Conservation (phyloP, 2,113 vertebrate genomes). For the Eurystomus gularis region DNA sequence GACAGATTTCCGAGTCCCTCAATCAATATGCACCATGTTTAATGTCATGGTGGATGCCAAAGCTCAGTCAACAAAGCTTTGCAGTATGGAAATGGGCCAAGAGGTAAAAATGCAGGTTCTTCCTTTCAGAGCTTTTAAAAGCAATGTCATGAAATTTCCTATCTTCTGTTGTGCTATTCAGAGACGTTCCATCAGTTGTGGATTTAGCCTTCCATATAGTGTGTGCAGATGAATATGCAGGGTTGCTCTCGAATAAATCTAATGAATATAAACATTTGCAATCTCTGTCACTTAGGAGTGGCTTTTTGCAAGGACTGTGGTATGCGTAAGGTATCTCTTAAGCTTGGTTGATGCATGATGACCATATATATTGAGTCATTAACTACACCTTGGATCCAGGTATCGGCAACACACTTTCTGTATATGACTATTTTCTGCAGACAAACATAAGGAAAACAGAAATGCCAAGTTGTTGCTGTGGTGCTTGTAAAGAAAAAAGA, state of each 20-base stretch:
- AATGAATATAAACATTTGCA: conserved; percentile 35
- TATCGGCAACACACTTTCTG: background rate
- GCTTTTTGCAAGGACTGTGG: conserved; percentile 45
- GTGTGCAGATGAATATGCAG: conserved; percentile 49
- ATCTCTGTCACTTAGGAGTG: conserved; percentile 46
- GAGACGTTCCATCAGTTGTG: conserved; percentile 51
- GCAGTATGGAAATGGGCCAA: conserved; percentile 97
- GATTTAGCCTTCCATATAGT: conserved; percentile 39
- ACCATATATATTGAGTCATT: conserved; percentile 57
- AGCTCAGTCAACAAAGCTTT: conserved; percentile 96
- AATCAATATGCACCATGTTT: conserved; percentile 99
- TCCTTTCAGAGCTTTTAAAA: conserved; percentile 54
- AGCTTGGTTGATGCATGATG: conserved; percentile 48
- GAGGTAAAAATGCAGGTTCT: conserved; percentile 84
- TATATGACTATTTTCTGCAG: conserved; percentile 17
- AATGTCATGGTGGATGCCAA: conserved; percentile 99
- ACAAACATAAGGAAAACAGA: conserved; percentile 36
- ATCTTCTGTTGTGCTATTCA: conserved; percentile 62
- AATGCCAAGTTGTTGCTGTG: conserved; percentile 8
- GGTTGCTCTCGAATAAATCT: conserved; percentile 52
- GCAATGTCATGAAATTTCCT: conserved; percentile 58
- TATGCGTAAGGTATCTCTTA: conserved; percentile 44
- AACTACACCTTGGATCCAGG: conserved; percentile 53
- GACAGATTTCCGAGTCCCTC: conserved; percentile 97
- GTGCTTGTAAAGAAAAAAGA: background rate